Percentiles rank a stretch among this genome's conserved stretches.
Conservation (phyloP, 2,113 vertebrate species). For the Embiotoca jacksoni region DNA sequence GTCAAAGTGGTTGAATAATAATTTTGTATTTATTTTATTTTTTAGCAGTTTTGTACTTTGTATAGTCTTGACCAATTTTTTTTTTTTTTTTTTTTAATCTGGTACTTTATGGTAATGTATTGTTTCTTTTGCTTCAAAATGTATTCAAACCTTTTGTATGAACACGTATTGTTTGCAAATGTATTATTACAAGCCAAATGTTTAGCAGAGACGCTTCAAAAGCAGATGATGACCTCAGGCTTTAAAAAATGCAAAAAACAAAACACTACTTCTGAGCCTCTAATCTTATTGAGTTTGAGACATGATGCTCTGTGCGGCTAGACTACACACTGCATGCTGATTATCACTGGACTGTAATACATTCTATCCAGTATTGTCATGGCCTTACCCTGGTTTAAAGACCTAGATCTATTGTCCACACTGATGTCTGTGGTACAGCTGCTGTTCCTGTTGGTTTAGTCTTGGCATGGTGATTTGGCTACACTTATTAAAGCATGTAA, state of each 20-base stretch:
- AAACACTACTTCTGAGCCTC: not conserved
- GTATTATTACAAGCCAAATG: slow-evolving; percentile 16
- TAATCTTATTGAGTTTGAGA: slow-evolving; percentile 54
- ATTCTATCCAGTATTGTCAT: slow-evolving; percentile 57
- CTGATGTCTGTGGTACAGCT: slow-evolving; percentile 60
- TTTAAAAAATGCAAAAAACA: slow-evolving; percentile 45
- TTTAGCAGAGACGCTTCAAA: slow-evolving; percentile 37
- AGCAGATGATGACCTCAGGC: slow-evolving; percentile 45
- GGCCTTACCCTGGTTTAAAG: slow-evolving; percentile 50
- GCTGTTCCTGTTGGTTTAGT: slow-evolving; percentile 70
- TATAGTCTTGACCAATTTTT: not conserved
- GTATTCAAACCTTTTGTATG: slow-evolving; percentile 13
- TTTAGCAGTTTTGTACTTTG: not conserved
- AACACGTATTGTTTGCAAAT: slow-evolving; percentile 21
- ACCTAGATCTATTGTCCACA: slow-evolving; percentile 65
- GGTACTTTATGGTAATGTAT: not conserved
- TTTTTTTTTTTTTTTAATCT: not conserved
- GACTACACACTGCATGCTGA: slow-evolving; percentile 51
- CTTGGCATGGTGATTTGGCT: slow-evolving; percentile 66
- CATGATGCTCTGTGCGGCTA: slow-evolving; percentile 32
- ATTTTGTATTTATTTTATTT: not conserved
- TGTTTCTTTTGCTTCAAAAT: not conserved
- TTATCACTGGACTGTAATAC: slow-evolving; percentile 49
- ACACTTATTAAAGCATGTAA: slow-evolving; percentile 76
- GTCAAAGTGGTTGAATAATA: not conserved